These are phyloP conservation scores for Physocephala rufipes DNA, from an alignment of 2,888 invertebrate species.

Conservation along the genomic window DNA sequence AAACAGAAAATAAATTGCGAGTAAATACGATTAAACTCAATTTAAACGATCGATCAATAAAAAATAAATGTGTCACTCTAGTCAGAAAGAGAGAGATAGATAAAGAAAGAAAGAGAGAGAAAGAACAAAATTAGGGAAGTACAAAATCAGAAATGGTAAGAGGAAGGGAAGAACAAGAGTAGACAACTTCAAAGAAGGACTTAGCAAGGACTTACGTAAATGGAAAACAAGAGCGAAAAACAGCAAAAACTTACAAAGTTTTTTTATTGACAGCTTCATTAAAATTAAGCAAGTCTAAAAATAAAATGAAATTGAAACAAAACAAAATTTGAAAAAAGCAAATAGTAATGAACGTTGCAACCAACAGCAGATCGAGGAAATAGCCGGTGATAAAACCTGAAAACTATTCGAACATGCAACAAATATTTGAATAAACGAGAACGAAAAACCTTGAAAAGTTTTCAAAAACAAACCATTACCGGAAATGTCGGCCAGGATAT, in stretches of 20 bases:
- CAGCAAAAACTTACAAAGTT: neutral
- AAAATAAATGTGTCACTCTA: slow-evolving; percentile 1
- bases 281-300: slow-evolving; percentile 13
- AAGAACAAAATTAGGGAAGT: no score
- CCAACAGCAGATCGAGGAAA: neutral
- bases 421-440: neutral
- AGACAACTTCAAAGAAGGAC: neutral
- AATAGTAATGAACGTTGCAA: no score
- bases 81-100: no score
- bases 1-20: neutral
- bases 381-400: neutral
- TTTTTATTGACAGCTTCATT: slow-evolving; percentile 21
- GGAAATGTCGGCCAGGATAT: neutral
- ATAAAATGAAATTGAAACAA: neutral
- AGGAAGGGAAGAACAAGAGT: no score
- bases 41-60: neutral
- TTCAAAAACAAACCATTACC: neutral
- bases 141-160: no score
- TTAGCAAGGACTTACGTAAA: no score
- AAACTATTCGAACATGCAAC: no score
- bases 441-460: slow-evolving; percentile 11
- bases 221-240: neutral
- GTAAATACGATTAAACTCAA: neutral
- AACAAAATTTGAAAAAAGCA: neutral
- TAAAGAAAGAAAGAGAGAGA: neutral